phyloP scores from a whole-genome alignment of 2,888 invertebrate genomes.

The Platypus cylindrus region DNA sequence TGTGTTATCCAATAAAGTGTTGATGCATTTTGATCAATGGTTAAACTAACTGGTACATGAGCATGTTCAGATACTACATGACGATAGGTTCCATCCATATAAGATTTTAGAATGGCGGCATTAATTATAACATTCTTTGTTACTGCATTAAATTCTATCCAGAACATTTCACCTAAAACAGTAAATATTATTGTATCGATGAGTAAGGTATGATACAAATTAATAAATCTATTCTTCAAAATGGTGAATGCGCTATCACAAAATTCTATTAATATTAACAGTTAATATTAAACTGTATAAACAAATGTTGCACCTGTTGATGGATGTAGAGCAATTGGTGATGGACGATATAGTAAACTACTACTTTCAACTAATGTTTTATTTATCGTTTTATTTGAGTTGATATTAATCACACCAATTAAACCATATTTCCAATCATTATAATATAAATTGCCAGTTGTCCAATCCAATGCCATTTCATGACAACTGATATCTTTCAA shows the following conservation, averaged over 20 bases:
- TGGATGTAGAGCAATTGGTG: slow-evolving; percentile 51
- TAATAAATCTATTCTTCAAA: no score
- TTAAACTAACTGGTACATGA: slow-evolving; percentile 67
- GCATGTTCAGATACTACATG: slow-evolving; percentile 36
- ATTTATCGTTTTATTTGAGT: slow-evolving; percentile 43
- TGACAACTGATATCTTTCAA: slow-evolving; percentile 50
- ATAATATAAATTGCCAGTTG: slow-evolving; percentile 73
- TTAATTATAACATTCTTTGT: slow-evolving; percentile 47
- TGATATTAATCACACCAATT: slow-evolving; percentile 44
- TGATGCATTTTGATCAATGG: slow-evolving; percentile 45
- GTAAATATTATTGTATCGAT: background rate
- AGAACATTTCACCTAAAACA: slow-evolving; percentile 54
- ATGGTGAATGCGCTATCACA: no score
- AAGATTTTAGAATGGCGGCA: no score
- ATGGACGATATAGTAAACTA: slow-evolving; percentile 41
- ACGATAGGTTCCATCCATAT: slow-evolving; percentile 54
- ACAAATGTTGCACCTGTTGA: slow-evolving; percentile 27
- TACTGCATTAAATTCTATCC: slow-evolving; percentile 55
- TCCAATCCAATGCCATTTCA: slow-evolving; percentile 75
- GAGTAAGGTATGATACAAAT: no score
- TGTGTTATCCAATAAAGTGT: slow-evolving; percentile 56
- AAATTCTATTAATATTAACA: no score
- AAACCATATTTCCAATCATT: slow-evolving; percentile 51
- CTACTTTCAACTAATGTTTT: slow-evolving; percentile 46
- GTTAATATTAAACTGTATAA: background rate